Conservation (phyloP, 1,140 invertebrate genomes). For the Saccostrea echinata region DNA sequence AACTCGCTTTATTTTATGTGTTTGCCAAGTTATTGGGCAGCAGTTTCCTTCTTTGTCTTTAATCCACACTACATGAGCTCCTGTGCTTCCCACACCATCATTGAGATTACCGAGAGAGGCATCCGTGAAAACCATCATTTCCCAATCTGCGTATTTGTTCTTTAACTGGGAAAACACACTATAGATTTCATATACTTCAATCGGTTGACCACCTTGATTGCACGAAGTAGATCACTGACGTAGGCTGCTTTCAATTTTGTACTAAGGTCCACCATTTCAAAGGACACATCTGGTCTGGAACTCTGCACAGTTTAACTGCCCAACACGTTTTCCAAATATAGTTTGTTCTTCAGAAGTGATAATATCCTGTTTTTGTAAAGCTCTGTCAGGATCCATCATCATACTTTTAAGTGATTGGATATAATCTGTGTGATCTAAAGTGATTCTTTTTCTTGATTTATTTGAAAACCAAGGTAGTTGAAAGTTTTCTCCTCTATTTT, state of each 20-base stretch:
- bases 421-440: background rate
- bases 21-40: slow-evolving; percentile 44
- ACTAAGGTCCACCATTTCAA: too few species aligned
- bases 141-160: background rate
- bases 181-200: slow-evolving; percentile 26
- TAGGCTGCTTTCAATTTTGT: too few species aligned
- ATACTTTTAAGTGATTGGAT: background rate
- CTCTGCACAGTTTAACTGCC: too few species aligned
- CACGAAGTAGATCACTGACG: too few species aligned
- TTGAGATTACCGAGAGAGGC: too few species aligned
- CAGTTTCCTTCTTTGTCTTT: slow-evolving; percentile 46
- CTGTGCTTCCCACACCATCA: background rate
- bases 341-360: too few species aligned
- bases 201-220: background rate
- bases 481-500: too few species aligned
- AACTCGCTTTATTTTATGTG: slow-evolving; percentile 48
- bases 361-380: background rate
- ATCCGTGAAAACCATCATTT: too few species aligned
- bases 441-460: too few species aligned
- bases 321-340: too few species aligned
- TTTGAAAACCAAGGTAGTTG: too few species aligned
- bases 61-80: slow-evolving; percentile 48
- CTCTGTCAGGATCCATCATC: background rate
- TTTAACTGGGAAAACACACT: slow-evolving; percentile 5
- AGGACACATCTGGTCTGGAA: too few species aligned